Conservation (phyloP, 2,113 vertebrate genomes). For the Pteropus alecto region DNA sequence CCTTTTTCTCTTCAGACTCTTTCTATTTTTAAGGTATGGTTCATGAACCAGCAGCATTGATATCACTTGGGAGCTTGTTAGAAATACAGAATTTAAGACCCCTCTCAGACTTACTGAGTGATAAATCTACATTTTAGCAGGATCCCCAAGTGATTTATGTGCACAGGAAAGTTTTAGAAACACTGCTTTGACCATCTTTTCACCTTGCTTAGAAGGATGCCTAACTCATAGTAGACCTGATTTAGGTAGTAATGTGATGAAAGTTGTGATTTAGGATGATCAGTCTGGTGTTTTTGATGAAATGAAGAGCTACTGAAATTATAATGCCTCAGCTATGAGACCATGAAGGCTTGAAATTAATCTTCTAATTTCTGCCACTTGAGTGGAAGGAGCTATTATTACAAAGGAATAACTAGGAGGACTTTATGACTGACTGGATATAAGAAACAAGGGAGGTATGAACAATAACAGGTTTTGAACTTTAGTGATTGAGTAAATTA, state of each 20-base stretch:
- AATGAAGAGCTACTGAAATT: background rate
- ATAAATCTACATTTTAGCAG: background rate
- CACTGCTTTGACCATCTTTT: background rate
- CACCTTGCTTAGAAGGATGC: background rate
- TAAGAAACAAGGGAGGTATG: background rate
- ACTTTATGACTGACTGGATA: background rate
- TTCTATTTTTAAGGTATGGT: background rate
- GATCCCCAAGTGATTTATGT: background rate
- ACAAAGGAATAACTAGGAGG: background rate
- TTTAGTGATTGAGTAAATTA: background rate
- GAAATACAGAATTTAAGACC: background rate
- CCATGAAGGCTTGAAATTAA: background rate
- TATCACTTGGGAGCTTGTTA: slow-evolving; percentile 10
- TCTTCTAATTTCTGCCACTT: slow-evolving; percentile 14
- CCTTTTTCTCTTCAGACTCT: background rate
- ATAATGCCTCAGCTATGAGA: background rate
- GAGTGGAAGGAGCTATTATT: background rate
- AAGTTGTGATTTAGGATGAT: background rate
- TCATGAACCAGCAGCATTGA: background rate
- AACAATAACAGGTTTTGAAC: background rate
- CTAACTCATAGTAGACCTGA: background rate
- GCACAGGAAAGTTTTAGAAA: background rate
- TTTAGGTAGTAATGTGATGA: background rate
- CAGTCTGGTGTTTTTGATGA: background rate
- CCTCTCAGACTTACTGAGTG: background rate